Evolutionary conservation across 2,113 vertebrate species (phyloP).

Genomic region (Centropus unirufus): DNA sequence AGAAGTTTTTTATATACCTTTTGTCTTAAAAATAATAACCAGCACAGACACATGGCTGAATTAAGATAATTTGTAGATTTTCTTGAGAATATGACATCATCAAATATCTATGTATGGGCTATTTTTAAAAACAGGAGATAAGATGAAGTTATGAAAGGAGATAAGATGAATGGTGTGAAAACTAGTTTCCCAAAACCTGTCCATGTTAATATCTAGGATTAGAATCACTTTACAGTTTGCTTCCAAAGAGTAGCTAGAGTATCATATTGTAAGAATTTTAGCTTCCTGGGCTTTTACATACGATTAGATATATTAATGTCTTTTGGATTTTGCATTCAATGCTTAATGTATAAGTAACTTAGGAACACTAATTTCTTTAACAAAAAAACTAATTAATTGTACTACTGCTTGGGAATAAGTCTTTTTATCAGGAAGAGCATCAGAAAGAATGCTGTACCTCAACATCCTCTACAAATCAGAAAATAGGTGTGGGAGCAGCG

Average conservation of each 20-base stretch:
- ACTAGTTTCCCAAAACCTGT: neutral
- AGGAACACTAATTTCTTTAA: neutral
- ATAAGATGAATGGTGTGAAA: neutral
- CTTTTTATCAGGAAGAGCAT: neutral
- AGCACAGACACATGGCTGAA: neutral
- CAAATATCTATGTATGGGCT: neutral
- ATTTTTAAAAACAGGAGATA: neutral
- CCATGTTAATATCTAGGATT: neutral
- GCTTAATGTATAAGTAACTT: neutral
- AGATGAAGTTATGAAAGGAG: too few species aligned
- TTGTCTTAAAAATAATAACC: constrained; percentile 11
- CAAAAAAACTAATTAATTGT: neutral
- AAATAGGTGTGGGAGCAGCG: neutral
- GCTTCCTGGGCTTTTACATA: neutral
- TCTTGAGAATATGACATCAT: neutral
- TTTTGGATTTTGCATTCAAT: neutral
- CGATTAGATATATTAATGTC: neutral
- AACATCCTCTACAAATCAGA: neutral
- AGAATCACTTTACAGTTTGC: neutral
- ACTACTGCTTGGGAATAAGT: neutral
- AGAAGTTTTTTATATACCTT: constrained; percentile 2
- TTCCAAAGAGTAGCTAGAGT: neutral
- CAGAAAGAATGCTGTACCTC: neutral
- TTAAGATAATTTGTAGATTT: neutral
- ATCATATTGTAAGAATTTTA: neutral